These are phyloP conservation scores for Ommatoiulus sabulosus DNA, from an alignment of 2,888 invertebrate genomes.

Conservation along the genomic window DNA sequence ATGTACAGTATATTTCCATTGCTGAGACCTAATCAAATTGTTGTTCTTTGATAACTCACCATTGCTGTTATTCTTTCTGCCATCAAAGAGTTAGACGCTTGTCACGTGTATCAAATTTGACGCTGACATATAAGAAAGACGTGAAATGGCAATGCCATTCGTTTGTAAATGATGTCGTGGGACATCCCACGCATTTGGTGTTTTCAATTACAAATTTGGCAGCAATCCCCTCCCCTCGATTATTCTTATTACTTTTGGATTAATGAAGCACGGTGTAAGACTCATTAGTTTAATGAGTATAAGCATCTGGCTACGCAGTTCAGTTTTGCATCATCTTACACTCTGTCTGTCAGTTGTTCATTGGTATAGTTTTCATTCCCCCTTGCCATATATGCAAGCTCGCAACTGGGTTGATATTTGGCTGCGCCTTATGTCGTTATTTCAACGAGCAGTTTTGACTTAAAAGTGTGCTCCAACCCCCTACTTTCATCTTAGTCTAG, in stretches of 20 bases:
- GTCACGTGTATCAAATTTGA: not conserved
- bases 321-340: constrained; percentile 2
- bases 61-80: not conserved
- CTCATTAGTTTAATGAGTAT: not conserved
- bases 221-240: constrained; percentile 1
- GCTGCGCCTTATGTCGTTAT: not conserved
- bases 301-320: not conserved
- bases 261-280: not conserved
- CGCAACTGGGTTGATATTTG: not conserved
- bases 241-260: not conserved
- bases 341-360: not conserved
- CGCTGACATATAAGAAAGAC: not conserved
- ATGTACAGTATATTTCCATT: too few relatives aligned
- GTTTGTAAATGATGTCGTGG: not conserved
- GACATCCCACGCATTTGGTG: not conserved
- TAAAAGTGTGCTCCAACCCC: not conserved
- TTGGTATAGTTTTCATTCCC: constrained; percentile 17
- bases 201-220: not conserved
- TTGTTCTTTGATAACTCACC: not conserved
- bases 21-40: not conserved
- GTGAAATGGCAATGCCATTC: not conserved
- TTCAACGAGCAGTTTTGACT: not conserved
- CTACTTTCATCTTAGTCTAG: constrained; percentile 15
- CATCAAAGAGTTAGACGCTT: not conserved
- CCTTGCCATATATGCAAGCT: not conserved